Percentiles rank a stretch among this genome's conserved stretches.
Conservation (phyloP, 2,888 invertebrate genomes). For the Oeneis ivallda region DNA sequence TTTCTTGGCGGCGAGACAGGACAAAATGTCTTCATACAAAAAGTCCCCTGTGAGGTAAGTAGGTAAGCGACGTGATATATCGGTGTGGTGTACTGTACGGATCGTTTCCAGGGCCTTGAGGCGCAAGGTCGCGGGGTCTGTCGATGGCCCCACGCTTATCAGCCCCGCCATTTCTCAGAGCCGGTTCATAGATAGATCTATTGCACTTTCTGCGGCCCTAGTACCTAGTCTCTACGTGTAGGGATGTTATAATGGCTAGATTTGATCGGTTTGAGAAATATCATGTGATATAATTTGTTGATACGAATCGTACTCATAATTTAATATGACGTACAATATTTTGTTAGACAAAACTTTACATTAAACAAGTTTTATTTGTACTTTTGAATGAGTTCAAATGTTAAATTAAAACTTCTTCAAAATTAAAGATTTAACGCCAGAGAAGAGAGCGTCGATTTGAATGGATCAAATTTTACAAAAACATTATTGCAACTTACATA, state of each 20-base stretch:
- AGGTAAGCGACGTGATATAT: slow-evolving; percentile 26
- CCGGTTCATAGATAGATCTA: slow-evolving; percentile 26
- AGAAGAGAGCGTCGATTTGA: too few species aligned
- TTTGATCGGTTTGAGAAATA: slow-evolving; percentile 18
- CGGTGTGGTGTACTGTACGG: slow-evolving; percentile 3
- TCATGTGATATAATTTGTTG: not conserved
- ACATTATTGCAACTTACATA: too few species aligned
- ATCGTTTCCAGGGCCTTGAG: slow-evolving; percentile 26
- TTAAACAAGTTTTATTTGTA: too few species aligned
- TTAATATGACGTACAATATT: not conserved
- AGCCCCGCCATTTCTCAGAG: slow-evolving; percentile 22
- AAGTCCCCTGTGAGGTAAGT: not conserved
- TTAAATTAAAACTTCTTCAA: too few species aligned
- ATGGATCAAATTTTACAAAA: too few species aligned
- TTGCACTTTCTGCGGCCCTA: slow-evolving; percentile 13
- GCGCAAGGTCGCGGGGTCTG: slow-evolving; percentile 29
- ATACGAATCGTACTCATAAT: not conserved
- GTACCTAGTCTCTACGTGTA: slow-evolving; percentile 9
- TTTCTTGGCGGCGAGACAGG: not conserved
- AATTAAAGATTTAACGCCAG: too few species aligned
- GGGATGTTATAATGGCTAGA: slow-evolving; percentile 14
- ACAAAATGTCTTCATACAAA: not conserved
- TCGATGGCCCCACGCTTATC: slow-evolving; percentile 17
- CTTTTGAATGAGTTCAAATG: too few species aligned
- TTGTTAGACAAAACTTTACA: not conserved